A percentile compares a stretch with the other conserved stretches of the same genome.
phyloP scores from a whole-genome alignment of 2,797 vertebrate species.

The Notolabrus celidotus region DNA sequence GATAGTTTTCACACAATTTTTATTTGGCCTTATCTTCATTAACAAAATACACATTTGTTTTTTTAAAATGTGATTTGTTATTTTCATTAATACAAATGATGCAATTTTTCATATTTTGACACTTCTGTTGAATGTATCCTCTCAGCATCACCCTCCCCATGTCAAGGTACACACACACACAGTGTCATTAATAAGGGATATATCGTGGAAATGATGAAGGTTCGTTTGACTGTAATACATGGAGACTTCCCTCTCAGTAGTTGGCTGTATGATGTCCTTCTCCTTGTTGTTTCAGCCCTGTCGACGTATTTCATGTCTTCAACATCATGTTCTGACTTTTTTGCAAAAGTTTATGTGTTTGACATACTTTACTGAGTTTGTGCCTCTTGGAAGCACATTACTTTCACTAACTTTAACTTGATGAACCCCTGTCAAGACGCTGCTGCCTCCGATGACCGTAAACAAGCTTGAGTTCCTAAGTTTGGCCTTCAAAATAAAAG shows the following conservation, averaged over 20 bases:
- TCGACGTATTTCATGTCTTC: neutral
- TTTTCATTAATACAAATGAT: too few species aligned
- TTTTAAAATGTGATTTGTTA: too few species aligned
- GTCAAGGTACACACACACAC: too few species aligned
- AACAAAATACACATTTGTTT: too few species aligned
- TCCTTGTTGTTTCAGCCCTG: neutral
- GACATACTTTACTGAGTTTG: neutral
- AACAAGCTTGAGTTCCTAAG: slow-evolving; percentile 2
- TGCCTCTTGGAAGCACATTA: neutral
- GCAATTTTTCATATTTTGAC: too few species aligned
- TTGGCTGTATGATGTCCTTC: neutral
- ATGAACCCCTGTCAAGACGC: neutral
- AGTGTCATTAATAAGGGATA: too few species aligned
- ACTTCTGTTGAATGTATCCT: too few species aligned
- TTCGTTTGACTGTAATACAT: too few species aligned
- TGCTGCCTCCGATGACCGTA: neutral
- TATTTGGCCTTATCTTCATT: too few species aligned
- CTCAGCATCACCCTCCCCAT: too few species aligned
- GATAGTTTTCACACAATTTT: too few species aligned
- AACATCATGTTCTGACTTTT: neutral
- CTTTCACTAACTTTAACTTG: neutral
- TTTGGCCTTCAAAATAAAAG: slow-evolving; percentile 55
- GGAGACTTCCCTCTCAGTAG: neutral
- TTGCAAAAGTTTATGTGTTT: neutral
- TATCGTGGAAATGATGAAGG: neutral